Evolutionary conservation across 2,888 invertebrate genomes (phyloP).

Genomic region (Ophonus ardosiacus): DNA sequence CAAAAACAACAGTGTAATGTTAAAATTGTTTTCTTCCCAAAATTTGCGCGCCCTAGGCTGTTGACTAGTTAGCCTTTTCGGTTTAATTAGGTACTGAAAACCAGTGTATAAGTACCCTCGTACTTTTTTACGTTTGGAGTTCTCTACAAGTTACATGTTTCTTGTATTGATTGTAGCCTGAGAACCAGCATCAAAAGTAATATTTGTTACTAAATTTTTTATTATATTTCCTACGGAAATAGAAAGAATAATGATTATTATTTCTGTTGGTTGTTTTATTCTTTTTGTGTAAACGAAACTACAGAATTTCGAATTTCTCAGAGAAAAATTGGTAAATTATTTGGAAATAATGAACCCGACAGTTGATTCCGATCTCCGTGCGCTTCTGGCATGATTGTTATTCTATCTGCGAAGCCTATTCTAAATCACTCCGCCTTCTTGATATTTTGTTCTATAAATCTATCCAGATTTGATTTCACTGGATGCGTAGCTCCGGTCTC

Average conservation of each 20-base stretch:
- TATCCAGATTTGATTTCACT: conserved; percentile 19
- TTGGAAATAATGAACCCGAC: neutral
- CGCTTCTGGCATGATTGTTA: conserved; percentile 21
- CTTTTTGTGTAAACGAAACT: neutral
- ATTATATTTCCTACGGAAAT: neutral
- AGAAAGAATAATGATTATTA: neutral
- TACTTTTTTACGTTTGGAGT: too few species aligned
- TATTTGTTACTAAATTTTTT: too few species aligned
- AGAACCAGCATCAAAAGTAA: too few species aligned
- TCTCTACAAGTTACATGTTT: too few species aligned
- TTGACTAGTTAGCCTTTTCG: too few species aligned
- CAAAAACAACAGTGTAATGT: too few species aligned
- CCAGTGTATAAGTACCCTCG: too few species aligned
- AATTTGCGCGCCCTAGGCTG: too few species aligned
- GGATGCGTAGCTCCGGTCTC: conserved; percentile 46
- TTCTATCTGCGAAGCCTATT: conserved; percentile 32
- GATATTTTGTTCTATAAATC: conserved; percentile 43
- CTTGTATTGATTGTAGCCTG: too few species aligned
- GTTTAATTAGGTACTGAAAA: too few species aligned
- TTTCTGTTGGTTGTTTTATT: neutral
- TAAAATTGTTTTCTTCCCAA: too few species aligned
- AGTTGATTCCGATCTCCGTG: neutral
- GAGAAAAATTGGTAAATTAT: neutral
- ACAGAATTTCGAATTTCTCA: neutral
- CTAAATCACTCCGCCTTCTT: conserved; percentile 40